phyloP scores from a whole-genome alignment of 2,113 vertebrate genomes.

The Gobio gobio region DNA sequence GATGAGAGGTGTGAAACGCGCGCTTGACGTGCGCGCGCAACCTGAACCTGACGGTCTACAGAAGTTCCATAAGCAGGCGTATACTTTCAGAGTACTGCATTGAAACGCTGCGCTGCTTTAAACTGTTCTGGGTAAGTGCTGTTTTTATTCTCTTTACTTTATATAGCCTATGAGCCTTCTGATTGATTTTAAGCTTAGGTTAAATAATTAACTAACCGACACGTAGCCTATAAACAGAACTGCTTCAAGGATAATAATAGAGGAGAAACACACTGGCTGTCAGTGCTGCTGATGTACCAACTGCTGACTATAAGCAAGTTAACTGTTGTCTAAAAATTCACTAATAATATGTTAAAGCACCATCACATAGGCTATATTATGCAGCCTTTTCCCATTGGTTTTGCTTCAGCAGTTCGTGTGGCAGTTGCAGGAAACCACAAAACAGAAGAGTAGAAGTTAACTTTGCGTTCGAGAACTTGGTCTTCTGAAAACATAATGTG shows the following conservation, averaged over 20 bases:
- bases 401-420: not conserved
- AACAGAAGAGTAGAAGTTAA: not conserved
- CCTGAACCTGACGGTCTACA: not conserved
- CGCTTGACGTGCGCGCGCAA: not conserved
- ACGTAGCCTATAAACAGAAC: not conserved
- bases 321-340: not conserved
- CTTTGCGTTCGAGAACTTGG: not conserved
- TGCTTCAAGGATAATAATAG: not conserved
- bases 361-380: not conserved
- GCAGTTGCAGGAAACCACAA: constrained; percentile 31
- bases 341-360: not conserved
- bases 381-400: not conserved
- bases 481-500: not conserved
- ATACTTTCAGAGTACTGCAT: not conserved
- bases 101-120: not conserved
- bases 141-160: not conserved
- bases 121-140: not conserved
- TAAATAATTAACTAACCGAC: not conserved
- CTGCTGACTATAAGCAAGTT: not conserved
- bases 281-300: not conserved
- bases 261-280: not conserved
- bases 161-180: not conserved
- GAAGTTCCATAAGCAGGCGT: not conserved
- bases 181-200: not conserved
- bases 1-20: not conserved